A percentile compares a stretch with the other conserved stretches of the same genome.
These are phyloP conservation scores for Conus canariensis DNA, from an alignment of 2,888 invertebrate genomes.

Conservation along the genomic window DNA sequence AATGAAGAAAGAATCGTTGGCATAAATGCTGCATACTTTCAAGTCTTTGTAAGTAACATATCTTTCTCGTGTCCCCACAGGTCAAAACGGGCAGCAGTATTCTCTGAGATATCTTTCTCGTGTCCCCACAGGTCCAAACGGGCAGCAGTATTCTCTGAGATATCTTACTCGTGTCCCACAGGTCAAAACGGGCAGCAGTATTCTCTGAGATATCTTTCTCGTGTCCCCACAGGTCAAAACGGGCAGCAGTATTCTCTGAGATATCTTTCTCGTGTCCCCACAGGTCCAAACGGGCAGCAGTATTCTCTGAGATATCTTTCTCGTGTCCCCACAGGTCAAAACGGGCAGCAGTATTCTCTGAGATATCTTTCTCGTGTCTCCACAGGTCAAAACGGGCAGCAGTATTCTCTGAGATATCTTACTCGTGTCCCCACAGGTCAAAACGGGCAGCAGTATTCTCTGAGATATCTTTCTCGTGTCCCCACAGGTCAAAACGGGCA, in stretches of 20 bases:
- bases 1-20: no score
- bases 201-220: conserved; percentile 47
- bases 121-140: neutral
- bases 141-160: conserved; percentile 43
- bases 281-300: neutral
- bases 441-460: neutral
- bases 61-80: neutral
- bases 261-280: neutral
- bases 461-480: conserved; percentile 42
- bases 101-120: conserved; percentile 46
- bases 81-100: neutral
- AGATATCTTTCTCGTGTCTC: conserved; percentile 45
- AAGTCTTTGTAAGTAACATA: no score
- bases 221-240: neutral
- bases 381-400: neutral
- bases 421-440: neutral
- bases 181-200: neutral
- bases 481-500: neutral
- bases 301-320: conserved; percentile 47
- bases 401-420: conserved; percentile 46
- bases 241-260: conserved; percentile 42
- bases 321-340: neutral
- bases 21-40: no score
- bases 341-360: neutral
- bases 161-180: neutral